A percentile compares a stretch with the other conserved stretches of the same genome.
Evolutionary conservation across 2,888 invertebrate species (phyloP).

Genomic region (Microctonus aethiopoides): DNA sequence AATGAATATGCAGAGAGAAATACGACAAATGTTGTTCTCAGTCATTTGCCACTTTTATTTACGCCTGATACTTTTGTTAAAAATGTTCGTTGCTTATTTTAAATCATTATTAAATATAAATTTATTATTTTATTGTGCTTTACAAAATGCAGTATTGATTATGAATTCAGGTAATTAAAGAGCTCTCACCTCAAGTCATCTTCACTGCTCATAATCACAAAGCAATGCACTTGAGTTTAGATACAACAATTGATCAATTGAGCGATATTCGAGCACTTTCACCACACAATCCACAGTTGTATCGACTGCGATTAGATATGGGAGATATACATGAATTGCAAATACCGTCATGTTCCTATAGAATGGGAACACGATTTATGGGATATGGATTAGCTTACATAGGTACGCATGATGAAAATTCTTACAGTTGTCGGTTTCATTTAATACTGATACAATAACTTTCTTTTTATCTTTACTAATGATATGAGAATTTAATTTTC

Average conservation of each 20-base stretch:
- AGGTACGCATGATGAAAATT: conserved; percentile 69
- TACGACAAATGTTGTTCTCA: conserved; percentile 75
- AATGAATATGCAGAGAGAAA: conserved; percentile 66
- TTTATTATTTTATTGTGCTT: background rate
- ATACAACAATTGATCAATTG: conserved; percentile 61
- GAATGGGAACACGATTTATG: conserved; percentile 91
- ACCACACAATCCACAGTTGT: conserved; percentile 62
- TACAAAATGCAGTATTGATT: conserved; percentile 7
- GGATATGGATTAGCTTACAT: conserved; percentile 88
- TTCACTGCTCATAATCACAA: conserved; percentile 79
- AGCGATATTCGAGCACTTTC: conserved; percentile 60
- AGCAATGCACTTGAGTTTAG: conserved; percentile 70
- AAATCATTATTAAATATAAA: background rate
- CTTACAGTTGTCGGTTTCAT: conserved; percentile 23
- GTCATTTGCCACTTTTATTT: conserved; percentile 78
- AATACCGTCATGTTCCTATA: conserved; percentile 94
- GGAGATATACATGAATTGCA: conserved; percentile 78
- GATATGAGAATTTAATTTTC: conserved; percentile 39
- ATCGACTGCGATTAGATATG: conserved; percentile 66
- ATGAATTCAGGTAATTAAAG: conserved; percentile 70
- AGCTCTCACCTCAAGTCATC: conserved; percentile 76
- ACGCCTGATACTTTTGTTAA: conserved; percentile 70
- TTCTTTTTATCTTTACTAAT: conserved; percentile 32
- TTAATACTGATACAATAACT: conserved; percentile 28
- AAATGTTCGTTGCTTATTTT: conserved; percentile 60